phyloP scores from a whole-genome alignment of 1,140 invertebrate genomes.

The Diorhabda sublineata region DNA sequence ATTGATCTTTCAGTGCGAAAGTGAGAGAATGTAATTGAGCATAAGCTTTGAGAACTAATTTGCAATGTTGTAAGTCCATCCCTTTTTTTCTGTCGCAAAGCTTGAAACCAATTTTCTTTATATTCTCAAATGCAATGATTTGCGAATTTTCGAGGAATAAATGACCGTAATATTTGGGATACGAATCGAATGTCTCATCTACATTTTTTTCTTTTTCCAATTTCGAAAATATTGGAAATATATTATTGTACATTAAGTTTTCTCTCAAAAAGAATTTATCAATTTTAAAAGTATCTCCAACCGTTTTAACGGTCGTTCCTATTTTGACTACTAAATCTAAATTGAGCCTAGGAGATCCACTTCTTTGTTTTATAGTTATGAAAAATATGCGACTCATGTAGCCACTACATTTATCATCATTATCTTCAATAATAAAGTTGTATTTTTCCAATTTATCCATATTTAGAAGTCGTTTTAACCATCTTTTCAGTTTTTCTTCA shows the following conservation, averaged over 20 bases:
- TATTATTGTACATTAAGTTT: constrained; percentile 28
- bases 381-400: constrained; percentile 13
- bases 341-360: background rate
- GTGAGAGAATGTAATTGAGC: constrained; percentile 54
- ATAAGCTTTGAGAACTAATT: constrained; percentile 48
- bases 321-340: constrained; percentile 5
- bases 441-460: background rate
- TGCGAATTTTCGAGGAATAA: constrained; percentile 43
- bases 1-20: constrained; percentile 48
- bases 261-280: constrained; percentile 26
- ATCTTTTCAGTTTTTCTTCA: background rate
- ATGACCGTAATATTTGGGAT: constrained; percentile 43
- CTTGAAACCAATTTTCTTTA: constrained; percentile 45
- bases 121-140: constrained; percentile 54
- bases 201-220: constrained; percentile 22
- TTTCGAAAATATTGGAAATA: constrained; percentile 23
- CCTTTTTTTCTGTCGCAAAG: constrained; percentile 48
- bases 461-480: background rate
- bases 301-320: background rate
- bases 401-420: constrained; percentile 2
- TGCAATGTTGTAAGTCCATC: constrained; percentile 47
- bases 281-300: background rate
- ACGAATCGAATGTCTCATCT: constrained; percentile 11
- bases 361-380: background rate
- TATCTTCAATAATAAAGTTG: background rate